Evolutionary conservation across 2,113 vertebrate species (phyloP), one percentile per base, ranked within the genome.

Genomic region (Semicossyphus pulcher): DNA sequence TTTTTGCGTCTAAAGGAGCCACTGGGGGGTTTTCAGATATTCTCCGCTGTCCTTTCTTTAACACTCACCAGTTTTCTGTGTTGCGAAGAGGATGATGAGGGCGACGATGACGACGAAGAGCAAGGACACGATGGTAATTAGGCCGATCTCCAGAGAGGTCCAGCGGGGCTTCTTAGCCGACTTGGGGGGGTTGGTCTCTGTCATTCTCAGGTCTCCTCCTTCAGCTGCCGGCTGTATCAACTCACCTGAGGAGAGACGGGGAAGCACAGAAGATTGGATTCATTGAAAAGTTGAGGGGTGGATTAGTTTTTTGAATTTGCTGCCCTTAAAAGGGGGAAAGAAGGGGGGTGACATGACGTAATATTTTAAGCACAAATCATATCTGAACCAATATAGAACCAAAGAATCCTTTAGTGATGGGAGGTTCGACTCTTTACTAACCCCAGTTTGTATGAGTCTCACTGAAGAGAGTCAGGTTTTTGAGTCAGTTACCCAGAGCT

Each of bases 201-300:
- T 96, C 93, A 98, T 98, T 82, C 92, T 96, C 93, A 94, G 95
- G 89, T 94, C 94, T 94, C 94, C 94, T 93, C 94, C 95, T 95
- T 97, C 96, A 32, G 95, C 93, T 90, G 74, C 91, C 91, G 83
- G 92, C 95, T 96, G 96, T 95, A 93, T 94, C 93, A 93, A 95
- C 91, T 83, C 90, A 94, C 96, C 97, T 72, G 51, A 1, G 6
- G 31, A 54, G 12, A 61, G 26, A 29, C 8, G 20, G 23, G 26
- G 29, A 64, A n/a, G 2, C 26, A 42, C 10, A 49, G 11, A 68
- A 4, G 3, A 18, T 21, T 39, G 14, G 23, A 37, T 34, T 5
- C 3, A 69, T 1, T 37, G 12, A 10, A n/a, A 23, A 37, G 20
- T 26, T 0, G 16, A 26, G 16, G 15, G n/a, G 18, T 25, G 39